Conservation (phyloP, 2,797 vertebrate genomes). For the Mormyrus proboscirostris region DNA sequence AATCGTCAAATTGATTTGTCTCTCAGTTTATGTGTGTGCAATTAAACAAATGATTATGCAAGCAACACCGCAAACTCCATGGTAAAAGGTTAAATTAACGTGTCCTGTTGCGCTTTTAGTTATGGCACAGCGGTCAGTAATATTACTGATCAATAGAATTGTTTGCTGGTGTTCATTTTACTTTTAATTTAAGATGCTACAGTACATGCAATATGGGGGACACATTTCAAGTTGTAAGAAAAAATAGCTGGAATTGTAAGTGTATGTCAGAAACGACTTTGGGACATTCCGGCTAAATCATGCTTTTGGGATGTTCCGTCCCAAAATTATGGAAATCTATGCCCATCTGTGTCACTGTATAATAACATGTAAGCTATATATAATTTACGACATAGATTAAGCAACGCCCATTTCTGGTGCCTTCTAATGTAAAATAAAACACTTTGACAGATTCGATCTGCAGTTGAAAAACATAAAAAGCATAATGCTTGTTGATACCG, state of each 20-base stretch:
- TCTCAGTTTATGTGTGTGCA: not conserved
- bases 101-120: not conserved
- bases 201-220: not conserved
- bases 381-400: not conserved
- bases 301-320: not conserved
- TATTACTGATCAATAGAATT: not conserved
- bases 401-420: not conserved
- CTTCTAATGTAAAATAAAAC: not conserved
- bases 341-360: not conserved
- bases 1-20: not conserved
- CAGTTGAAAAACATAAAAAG: not conserved
- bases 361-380: not conserved
- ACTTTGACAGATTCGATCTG: not conserved
- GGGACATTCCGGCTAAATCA: not conserved
- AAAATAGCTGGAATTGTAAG: not conserved
- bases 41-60: not conserved
- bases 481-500: not conserved
- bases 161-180: not conserved
- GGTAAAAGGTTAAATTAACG: not conserved
- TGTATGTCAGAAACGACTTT: not conserved
- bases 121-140: not conserved
- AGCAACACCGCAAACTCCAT: not conserved
- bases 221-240: too few relatives aligned
- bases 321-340: not conserved
- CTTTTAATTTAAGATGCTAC: not conserved